Conservation (phyloP, 1,140 invertebrate species). For the Piezodorus guildinii region DNA sequence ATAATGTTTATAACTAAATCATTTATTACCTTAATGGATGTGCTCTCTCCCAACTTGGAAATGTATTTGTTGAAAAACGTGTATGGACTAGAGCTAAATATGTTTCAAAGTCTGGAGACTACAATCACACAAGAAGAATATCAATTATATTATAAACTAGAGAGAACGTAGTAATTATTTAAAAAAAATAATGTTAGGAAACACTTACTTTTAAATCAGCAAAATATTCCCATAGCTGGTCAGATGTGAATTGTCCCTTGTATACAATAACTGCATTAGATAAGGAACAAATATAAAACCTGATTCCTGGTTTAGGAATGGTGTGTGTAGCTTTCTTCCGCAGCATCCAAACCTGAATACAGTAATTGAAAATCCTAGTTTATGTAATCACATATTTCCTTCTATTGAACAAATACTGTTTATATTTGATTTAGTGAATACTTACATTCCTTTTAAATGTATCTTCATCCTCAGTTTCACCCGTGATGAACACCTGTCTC, state of each 20-base stretch:
- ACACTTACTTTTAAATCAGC: conserved; percentile 45
- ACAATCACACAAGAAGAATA: conserved; percentile 14
- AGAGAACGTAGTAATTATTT: no score
- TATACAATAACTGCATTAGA: conserved; percentile 86
- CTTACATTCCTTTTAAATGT: conserved; percentile 46
- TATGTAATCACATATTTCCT: no score
- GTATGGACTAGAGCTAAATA: conserved; percentile 94
- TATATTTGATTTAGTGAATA: neutral
- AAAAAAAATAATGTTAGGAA: neutral
- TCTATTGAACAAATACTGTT: neutral
- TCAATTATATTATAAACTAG: no score
- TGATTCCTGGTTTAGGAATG: conserved; percentile 64
- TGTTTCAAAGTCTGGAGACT: conserved; percentile 74
- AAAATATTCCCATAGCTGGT: conserved; percentile 86
- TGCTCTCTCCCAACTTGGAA: conserved; percentile 96
- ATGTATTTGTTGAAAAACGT: conserved; percentile 96
- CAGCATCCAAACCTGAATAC: conserved; percentile 69
- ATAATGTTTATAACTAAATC: neutral
- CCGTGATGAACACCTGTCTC: conserved; percentile 82
- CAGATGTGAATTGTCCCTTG: conserved; percentile 93
- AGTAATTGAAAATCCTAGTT: neutral
- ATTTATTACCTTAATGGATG: conserved; percentile 92
- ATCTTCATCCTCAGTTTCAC: conserved; percentile 47
- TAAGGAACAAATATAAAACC: conserved; percentile 95
- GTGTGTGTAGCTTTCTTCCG: conserved; percentile 86